Base-by-base conservation (phyloP, 1,140 invertebrate species). In the Venturia canescens region DNA sequence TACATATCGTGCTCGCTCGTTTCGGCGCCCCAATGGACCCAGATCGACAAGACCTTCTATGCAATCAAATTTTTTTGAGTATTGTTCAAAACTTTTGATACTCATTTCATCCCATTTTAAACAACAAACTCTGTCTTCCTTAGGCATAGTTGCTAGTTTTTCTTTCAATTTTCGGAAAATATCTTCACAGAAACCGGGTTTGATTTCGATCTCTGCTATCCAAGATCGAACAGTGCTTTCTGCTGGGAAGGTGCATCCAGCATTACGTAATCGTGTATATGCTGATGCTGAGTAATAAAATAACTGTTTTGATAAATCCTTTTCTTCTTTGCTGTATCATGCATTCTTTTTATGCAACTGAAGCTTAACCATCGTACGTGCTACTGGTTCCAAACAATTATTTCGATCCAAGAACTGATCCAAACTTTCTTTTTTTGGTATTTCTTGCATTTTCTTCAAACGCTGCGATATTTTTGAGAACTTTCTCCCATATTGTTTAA, bases 1-100 rank as follows among this genome's bases (percentile, higher is more conserved):
- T 2, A 77, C 82, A 74, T 79, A 69, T 60, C 70, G 67, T 26
- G 84, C 83, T 44, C 74, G 23, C 34, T 83, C 26, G n/a, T 77
- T 18, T 2, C 44, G 70, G 26, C 78, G 76, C 11, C 80, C 79
- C 4, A 82, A 44, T 4, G 66, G 31, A 34, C 80, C 82, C 26
- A 86, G 57, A 78, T 84, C 83, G 23, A 82, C 75, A 3, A 85
- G 78, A 3, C 84, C 84, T 79, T 86, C 82, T 7, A 86, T 79
- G 11, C 23, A 71, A 72, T 84, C 83, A 13, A 66, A 83, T 48
- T 82, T 82, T 11, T 44, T 15, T 0, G 80, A 84, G 80, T 83
- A 85, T 74, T 86, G 82, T 77, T 86, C 81, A 44, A 72, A 84
- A n/a, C 18, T 4, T 31, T 83, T 79, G 0, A 83, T 83, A 0